Evolutionary conservation across 2,888 invertebrate genomes (phyloP).

Genomic region (Thera britannica): DNA sequence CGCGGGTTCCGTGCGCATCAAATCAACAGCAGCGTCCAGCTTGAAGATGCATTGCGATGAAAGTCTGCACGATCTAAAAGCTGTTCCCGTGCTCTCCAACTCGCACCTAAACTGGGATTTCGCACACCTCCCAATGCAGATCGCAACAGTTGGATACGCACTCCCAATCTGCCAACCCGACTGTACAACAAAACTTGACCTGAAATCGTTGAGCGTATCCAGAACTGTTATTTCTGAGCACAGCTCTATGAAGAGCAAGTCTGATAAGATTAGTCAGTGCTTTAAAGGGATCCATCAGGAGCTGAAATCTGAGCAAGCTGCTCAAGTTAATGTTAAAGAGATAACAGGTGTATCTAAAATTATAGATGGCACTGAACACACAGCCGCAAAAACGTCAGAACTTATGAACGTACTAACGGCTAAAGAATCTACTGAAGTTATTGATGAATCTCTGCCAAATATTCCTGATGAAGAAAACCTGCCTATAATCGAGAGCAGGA

Average conservation of each 20-base stretch:
- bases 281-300: constrained; percentile 37
- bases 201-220: constrained; percentile 36
- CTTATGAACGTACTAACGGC: neutral
- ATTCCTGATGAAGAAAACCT: constrained; percentile 6
- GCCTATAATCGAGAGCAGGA: neutral
- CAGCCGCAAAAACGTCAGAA: neutral
- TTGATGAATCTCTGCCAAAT: neutral
- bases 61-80: constrained; percentile 48
- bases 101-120: constrained; percentile 57
- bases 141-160: constrained; percentile 68
- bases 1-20: constrained; percentile 57
- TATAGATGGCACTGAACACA: constrained; percentile 1
- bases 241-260: constrained; percentile 23
- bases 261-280: constrained; percentile 45
- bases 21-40: constrained; percentile 54
- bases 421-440: neutral
- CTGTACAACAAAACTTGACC: constrained; percentile 33
- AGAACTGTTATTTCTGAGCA: constrained; percentile 9
- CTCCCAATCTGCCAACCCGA: constrained; percentile 50
- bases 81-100: constrained; percentile 52
- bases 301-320: constrained; percentile 10
- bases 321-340: constrained; percentile 23
- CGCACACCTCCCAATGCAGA: constrained; percentile 61
- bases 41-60: constrained; percentile 46
- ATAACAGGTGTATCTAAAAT: constrained; percentile 4